A percentile compares a stretch with the other conserved stretches of the same genome.
Conservation (phyloP, 2,797 vertebrate genomes). For the Tragopan temminckii region DNA sequence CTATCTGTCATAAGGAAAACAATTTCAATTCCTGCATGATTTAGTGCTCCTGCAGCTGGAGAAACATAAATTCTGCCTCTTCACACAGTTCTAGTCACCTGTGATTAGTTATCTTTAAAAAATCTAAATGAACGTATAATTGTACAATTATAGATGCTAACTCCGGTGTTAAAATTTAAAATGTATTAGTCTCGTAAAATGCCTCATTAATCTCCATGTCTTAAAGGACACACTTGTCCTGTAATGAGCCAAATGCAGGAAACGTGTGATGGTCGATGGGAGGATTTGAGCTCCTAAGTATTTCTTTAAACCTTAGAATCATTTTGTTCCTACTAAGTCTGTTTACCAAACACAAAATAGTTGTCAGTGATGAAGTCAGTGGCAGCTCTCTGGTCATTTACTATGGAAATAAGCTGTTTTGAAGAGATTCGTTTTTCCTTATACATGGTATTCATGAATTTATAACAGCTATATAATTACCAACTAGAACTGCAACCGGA, state of each 20-base stretch:
- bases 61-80: conserved; percentile 71
- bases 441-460: conserved; percentile 57
- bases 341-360: conserved; percentile 12
- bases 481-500: conserved; percentile 49
- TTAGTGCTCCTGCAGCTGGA: conserved; percentile 28
- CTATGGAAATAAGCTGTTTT: conserved; percentile 75
- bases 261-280: conserved; percentile 46
- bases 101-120: conserved; percentile 77
- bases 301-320: conserved; percentile 39
- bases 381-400: conserved; percentile 69
- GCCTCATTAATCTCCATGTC: conserved; percentile 81
- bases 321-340: background rate
- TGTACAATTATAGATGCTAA: conserved; percentile 81
- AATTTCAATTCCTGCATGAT: conserved; percentile 64
- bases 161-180: conserved; percentile 80
- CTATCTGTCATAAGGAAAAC: conserved; percentile 67
- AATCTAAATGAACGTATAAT: conserved; percentile 80
- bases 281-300: conserved; percentile 1
- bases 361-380: conserved; percentile 59
- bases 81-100: conserved; percentile 70
- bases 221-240: conserved; percentile 80
- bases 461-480: conserved; percentile 71
- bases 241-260: conserved; percentile 76
- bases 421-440: conserved; percentile 74
- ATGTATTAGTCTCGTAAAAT: conserved; percentile 83